Percentiles rank a stretch among this genome's conserved stretches.
Evolutionary conservation across 2,888 invertebrate genomes (phyloP).

Genomic region (Phytoseiulus persimilis): DNA sequence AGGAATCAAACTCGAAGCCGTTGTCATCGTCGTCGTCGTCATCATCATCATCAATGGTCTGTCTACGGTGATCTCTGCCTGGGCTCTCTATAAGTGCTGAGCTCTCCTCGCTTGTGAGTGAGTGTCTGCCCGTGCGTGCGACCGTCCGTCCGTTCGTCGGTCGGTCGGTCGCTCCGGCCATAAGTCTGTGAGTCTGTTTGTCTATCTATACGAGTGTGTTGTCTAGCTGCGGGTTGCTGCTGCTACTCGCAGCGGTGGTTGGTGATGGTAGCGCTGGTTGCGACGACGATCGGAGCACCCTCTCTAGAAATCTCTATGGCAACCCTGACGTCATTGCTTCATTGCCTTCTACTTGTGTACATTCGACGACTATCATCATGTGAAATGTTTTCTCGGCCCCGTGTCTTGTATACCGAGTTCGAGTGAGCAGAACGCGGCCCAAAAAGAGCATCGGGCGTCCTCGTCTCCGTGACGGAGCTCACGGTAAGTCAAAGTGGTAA

Average conservation of each 20-base stretch:
- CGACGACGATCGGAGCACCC: constrained; percentile 34
- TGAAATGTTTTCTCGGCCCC: background rate
- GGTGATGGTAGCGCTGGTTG: background rate
- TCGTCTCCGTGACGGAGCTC: background rate
- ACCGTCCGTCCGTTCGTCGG: background rate
- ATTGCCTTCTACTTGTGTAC: constrained; percentile 34
- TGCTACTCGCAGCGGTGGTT: background rate
- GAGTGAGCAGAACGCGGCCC: background rate
- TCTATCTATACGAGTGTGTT: background rate
- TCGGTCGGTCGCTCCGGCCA: background rate
- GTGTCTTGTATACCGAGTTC: background rate
- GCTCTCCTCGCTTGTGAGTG: background rate
- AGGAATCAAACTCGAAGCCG: background rate
- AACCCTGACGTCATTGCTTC: constrained; percentile 38
- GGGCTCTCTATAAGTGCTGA: background rate
- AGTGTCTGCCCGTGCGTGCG: background rate
- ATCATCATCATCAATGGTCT: background rate
- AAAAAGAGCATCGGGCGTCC: background rate
- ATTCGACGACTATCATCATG: constrained; percentile 38
- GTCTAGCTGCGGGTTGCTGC: background rate
- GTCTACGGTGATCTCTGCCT: background rate
- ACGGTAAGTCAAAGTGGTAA: background rate
- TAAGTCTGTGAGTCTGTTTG: background rate
- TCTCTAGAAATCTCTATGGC: constrained; percentile 36
- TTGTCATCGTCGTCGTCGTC: background rate